phyloP scores from a whole-genome alignment of 2,113 vertebrate species.

The Lycocorax pyrrhopterus region DNA sequence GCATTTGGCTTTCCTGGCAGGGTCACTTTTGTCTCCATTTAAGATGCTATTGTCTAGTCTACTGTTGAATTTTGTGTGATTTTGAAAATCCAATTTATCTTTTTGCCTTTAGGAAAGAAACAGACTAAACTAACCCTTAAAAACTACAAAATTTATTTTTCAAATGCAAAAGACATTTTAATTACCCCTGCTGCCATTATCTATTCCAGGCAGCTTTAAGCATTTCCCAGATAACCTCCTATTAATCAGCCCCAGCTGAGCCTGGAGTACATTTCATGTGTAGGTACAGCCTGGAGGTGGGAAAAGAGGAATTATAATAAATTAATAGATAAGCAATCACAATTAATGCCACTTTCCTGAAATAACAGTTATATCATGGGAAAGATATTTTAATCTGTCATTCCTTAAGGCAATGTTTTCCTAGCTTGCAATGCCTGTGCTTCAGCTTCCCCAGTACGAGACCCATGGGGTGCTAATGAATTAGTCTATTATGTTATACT shows the following conservation, averaged over 20 bases:
- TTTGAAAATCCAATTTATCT: constrained; percentile 31
- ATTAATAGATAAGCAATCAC: constrained; percentile 85
- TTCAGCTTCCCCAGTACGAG: constrained; percentile 73
- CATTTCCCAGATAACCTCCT: constrained; percentile 75
- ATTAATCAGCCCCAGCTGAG: constrained; percentile 79
- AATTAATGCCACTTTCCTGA: constrained; percentile 80
- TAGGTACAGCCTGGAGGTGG: constrained; percentile 79
- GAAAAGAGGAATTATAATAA: constrained; percentile 78
- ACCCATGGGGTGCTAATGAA: constrained; percentile 92
- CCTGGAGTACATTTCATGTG: constrained; percentile 69
- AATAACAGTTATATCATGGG: constrained; percentile 79
- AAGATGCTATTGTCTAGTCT: background rate
- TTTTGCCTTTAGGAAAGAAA: constrained; percentile 50
- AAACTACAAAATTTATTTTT: constrained; percentile 58
- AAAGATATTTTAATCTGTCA: constrained; percentile 80
- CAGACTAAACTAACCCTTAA: constrained; percentile 45
- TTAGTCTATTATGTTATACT: constrained; percentile 89
- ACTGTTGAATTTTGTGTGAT: background rate
- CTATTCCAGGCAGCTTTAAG: constrained; percentile 74
- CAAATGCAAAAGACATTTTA: constrained; percentile 72
- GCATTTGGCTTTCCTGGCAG: background rate
- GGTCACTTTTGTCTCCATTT: background rate
- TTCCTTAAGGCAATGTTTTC: constrained; percentile 79
- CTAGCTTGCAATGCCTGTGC: constrained; percentile 72
- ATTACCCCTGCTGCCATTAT: constrained; percentile 77